These are phyloP conservation scores for Imbricaverruca yamaguchii DNA, from an alignment of 2,888 invertebrate species.

Conservation along the genomic window DNA sequence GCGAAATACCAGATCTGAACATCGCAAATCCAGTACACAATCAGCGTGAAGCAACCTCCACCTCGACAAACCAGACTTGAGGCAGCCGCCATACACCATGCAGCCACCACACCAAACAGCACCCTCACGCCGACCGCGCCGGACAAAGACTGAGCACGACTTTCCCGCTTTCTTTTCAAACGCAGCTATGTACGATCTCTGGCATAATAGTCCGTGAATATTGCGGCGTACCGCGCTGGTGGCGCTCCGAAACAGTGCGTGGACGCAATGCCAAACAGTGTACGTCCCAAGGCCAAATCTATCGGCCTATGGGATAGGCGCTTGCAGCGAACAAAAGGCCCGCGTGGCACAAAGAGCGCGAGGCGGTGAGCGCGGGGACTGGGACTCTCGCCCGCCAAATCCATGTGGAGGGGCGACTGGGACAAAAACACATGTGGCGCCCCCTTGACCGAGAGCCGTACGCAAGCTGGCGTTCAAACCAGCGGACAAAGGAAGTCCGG, in stretches of 20 bases:
- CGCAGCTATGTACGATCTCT: neutral
- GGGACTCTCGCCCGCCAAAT: neutral
- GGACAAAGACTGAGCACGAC: constrained; percentile 9
- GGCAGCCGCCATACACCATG: neutral
- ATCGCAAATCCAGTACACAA: too few relatives aligned
- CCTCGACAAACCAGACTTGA: too few relatives aligned
- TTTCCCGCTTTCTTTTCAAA: constrained; percentile 21
- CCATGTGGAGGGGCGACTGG: neutral
- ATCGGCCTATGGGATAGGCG: constrained; percentile 17
- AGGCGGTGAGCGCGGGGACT: neutral
- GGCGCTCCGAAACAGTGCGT: neutral
- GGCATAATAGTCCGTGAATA: neutral
- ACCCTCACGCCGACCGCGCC: too few relatives aligned
- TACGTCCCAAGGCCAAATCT: constrained; percentile 9
- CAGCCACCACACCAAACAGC: neutral
- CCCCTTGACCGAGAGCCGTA: constrained; percentile 14
- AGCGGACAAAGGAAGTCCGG: constrained; percentile 12
- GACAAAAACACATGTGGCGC: neutral
- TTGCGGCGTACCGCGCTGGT: neutral
- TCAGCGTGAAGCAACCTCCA: too few relatives aligned
- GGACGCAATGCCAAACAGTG: neutral
- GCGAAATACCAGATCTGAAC: too few relatives aligned
- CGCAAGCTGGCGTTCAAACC: neutral
- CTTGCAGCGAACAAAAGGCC: constrained; percentile 6
- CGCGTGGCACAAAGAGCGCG: constrained; percentile 15